Evolutionary conservation across 2,888 invertebrate genomes (phyloP), one percentile per base, ranked within the genome.

Genomic region (Schizaphis graminum): DNA sequence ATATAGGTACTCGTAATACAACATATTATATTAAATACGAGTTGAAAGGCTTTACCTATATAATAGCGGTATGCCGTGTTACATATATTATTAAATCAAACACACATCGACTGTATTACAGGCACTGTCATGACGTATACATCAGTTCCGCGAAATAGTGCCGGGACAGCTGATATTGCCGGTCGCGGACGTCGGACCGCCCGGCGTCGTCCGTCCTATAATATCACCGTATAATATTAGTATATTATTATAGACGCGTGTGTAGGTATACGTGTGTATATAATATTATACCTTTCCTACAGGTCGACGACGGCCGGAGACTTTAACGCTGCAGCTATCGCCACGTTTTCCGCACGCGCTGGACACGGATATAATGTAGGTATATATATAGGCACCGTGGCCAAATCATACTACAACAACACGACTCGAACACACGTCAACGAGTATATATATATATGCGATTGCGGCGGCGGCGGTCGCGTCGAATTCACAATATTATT

Each of bases 401-500:
- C 77, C 0, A 41, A 77, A 77, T 77, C 5, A 53, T 21, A 21
- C 21, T 16, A 41, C 77, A 21, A 21, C 77, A 35, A 21, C 77
- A 77, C 77, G 77, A 77, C 21, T 77, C 21, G 77, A 77, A 77
- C 77, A 77, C 77, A 77, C 77, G 77, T 77, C 77, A 35, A 77
- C 77, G 21, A 21, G 77, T 35, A 77, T 77, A 77, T 28, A 0
- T 53, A 3, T 77, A 21, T 35, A n/a, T 7, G n/a, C 10, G 2
- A 35, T 35, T 8, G 77, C 77, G 10, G n/a, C 67, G n/a, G 67
- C 44, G 44, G 7, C 35, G 77, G 16, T 77, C 77, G 35, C 21
- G 77, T 21, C 21, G 77, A 35, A 21, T 77, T 77, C 21, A 35
- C 35, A 77, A 77, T 77, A 41, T 77, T 77, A 35, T 77, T 77